Base-by-base conservation (phyloP, 2,113 vertebrate genomes). In the Montifringilla adamsi region DNA sequence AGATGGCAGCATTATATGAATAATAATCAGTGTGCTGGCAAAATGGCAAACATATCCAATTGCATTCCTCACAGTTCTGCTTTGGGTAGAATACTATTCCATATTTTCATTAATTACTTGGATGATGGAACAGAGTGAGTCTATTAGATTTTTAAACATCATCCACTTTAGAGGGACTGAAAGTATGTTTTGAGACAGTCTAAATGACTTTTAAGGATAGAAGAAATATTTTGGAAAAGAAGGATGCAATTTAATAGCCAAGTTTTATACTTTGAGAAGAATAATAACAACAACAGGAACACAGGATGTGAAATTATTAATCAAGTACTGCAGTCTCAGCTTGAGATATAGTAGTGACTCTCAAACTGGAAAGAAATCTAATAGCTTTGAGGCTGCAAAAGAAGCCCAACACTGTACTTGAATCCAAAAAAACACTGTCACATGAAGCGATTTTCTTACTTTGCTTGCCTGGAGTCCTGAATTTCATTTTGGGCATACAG, bases 61-160 rank as follows among this genome's bases (percentile, higher is more conserved):
- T 1, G 23, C 9, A 59, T 63, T 66, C 43, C 55, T 74, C 28
- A n/a, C 0, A 2, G 24, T 47, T 87, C 68, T 69, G 13, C 31
- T 77, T 23, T 17, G 13, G 31, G 4, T 58, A n/a, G 0, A 6
- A 35, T 70, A 12, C 4, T 81, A 62, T 53, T 49, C 1, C 1
- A 33, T 72, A n/a, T 86, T 85, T 90, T 83, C 41, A 72, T 72
- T 79, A 75, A 83, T 79, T 22, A n/a, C 11, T 72, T 72, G 17
- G 24, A 69, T 64, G 63, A 69, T 35, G 24, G n/a, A 76, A 68
- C 0, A 2, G 33, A 80, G 18, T n/a, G 33, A 56, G n/a, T 87
- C 60, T 81, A 27, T 59, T 56, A 37, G 13, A 69, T 77, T 80
- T 76, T 87, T 56, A 56, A 56, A 63, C 3, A 11, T 47, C 64